Evolutionary conservation across 2,113 vertebrate genomes (phyloP).

Genomic region (Poeciliopsis retropinna): DNA sequence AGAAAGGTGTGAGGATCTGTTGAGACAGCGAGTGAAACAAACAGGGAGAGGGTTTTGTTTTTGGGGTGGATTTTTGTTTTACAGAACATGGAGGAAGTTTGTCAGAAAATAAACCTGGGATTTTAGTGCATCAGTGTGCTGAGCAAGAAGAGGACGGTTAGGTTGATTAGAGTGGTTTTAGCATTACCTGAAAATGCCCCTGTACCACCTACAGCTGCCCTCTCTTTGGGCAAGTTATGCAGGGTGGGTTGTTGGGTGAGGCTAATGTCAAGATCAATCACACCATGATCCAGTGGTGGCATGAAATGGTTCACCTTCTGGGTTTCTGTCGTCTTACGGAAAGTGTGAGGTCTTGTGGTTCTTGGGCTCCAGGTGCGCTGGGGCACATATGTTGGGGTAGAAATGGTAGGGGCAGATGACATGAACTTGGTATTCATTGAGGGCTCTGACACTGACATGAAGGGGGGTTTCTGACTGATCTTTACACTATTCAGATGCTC

Average conservation of each 20-base stretch:
- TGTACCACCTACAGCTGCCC: constrained; percentile 78
- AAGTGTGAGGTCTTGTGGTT: constrained; percentile 43
- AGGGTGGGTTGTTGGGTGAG: constrained; percentile 60
- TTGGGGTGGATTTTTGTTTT: constrained; percentile 45
- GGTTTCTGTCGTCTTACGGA: constrained; percentile 27
- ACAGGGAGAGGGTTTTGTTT: constrained; percentile 55
- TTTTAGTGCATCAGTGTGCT: constrained; percentile 69
- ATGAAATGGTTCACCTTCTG: constrained; percentile 52
- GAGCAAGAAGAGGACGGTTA: constrained; percentile 68
- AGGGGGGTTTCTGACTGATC: constrained; percentile 43
- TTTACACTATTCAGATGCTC: constrained; percentile 65
- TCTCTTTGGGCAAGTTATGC: constrained; percentile 81
- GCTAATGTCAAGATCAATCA: constrained; percentile 62
- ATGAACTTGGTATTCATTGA: constrained; percentile 26
- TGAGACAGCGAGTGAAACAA: constrained; percentile 63
- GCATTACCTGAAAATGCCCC: constrained; percentile 74
- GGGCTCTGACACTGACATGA: constrained; percentile 30
- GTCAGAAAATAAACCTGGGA: constrained; percentile 57
- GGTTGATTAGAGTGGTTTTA: constrained; percentile 61
- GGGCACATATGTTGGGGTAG: constrained; percentile 40
- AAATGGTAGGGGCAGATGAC: neutral
- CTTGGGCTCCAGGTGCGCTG: constrained; percentile 58
- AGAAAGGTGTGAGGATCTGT: constrained; percentile 58
- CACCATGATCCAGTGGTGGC: constrained; percentile 75
- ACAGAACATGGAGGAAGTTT: constrained; percentile 64